A percentile compares a stretch with the other conserved stretches of the same genome.
Conservation (phyloP, 2,888 invertebrate genomes). For the Dicyrtomina minuta region DNA sequence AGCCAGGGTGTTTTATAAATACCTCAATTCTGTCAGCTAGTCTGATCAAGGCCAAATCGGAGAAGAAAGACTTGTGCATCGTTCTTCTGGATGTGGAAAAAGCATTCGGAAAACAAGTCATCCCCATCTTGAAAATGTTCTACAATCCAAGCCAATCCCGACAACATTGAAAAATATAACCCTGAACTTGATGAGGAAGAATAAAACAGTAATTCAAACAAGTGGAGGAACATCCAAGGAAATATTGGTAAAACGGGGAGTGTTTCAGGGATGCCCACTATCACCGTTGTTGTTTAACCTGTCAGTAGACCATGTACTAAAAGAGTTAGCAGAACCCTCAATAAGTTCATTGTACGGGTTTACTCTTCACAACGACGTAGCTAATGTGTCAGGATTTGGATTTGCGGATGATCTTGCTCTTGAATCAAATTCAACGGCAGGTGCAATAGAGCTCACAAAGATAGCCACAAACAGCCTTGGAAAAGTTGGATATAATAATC, state of each 20-base stretch:
- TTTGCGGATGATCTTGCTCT: conserved; percentile 28
- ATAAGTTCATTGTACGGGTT: conserved; percentile 25
- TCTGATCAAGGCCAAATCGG: neutral
- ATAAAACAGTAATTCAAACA: neutral
- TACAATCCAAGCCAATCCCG: neutral
- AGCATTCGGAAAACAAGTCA: neutral
- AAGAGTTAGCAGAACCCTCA: conserved; percentile 3
- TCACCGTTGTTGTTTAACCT: conserved; percentile 34
- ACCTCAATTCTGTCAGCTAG: neutral
- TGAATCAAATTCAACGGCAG: neutral
- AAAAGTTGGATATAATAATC: neutral
- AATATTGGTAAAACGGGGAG: conserved; percentile 11
- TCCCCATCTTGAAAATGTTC: neutral
- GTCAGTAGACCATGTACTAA: conserved; percentile 22
- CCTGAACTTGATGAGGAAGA: neutral
- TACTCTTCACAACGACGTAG: neutral
- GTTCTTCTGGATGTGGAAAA: conserved; percentile 2
- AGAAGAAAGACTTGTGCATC: neutral
- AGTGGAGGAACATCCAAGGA: neutral
- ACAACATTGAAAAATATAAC: neutral
- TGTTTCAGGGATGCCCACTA: conserved; percentile 31
- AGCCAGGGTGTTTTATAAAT: conserved; percentile 4
- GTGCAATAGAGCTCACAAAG: neutral
- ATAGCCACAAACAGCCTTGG: neutral
- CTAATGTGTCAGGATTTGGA: conserved; percentile 1